These are phyloP conservation scores for Nanorana parkeri DNA, from an alignment of 2,113 vertebrate genomes.

Conservation along the genomic window DNA sequence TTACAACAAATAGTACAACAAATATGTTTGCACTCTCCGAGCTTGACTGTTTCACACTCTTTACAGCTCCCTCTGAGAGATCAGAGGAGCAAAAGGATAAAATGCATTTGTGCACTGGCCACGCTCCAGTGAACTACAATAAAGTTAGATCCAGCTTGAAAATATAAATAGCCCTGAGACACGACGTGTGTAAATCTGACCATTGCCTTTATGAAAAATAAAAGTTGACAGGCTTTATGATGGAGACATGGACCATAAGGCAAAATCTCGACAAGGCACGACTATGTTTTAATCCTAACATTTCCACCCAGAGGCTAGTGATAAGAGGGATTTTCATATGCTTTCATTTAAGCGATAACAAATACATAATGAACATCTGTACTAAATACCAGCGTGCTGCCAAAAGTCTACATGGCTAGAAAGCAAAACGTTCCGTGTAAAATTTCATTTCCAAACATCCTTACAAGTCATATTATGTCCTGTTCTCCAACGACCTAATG, in stretches of 20 bases:
- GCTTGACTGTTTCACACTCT: constrained; percentile 20
- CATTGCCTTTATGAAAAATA: not conserved
- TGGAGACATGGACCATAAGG: not conserved
- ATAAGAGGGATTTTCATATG: no score
- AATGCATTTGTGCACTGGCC: constrained; percentile 2
- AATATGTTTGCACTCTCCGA: constrained; percentile 18
- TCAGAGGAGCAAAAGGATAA: not conserved
- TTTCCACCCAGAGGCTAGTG: not conserved
- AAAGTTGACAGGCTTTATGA: not conserved
- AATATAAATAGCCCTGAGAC: constrained; percentile 23
- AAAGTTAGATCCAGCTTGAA: constrained; percentile 12
- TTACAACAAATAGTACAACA: constrained; percentile 22
- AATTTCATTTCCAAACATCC: no score
- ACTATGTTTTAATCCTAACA: not conserved
- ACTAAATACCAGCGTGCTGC: no score
- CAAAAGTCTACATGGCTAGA: no score
- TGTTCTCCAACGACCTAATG: no score
- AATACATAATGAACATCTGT: no score
- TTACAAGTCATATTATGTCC: no score
- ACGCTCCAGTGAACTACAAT: constrained; percentile 39
- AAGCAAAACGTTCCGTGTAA: no score
- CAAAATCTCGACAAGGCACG: not conserved
- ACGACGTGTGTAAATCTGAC: not conserved
- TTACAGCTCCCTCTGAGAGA: constrained; percentile 20
- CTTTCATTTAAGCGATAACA: no score